Base-by-base conservation (phyloP, 2,888 invertebrate species). In the Sabatieria punctata region DNA sequence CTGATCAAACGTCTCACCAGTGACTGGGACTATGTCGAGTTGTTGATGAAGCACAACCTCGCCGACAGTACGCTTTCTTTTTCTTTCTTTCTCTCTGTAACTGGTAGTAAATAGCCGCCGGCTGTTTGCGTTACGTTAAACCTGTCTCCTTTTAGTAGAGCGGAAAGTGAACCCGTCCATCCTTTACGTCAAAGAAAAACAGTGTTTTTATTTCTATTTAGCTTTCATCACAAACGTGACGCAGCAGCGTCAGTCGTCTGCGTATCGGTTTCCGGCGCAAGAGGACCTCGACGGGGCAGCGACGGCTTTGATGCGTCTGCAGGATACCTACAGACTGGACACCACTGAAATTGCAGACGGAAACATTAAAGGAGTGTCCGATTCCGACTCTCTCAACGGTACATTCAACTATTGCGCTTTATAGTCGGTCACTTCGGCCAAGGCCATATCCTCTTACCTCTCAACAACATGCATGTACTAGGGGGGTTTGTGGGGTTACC, bases 251-350 rank as follows among this genome's bases (percentile, higher is more conserved):
- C n/a, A n/a, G n/a, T n/a, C n/a, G n/a, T n/a, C n/a, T n/a, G n/a
- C n/a, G n/a, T n/a, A n/a, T n/a, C n/a, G n/a, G n/a, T n/a, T n/a
- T n/a, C n/a, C n/a, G n/a, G n/a, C n/a, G n/a, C 18, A 58, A 22
- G 95, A 95, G 68, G 95, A 97, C 68, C 71, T 97, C 50, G 81
- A 80, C 58, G 97, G 97, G 0, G 93, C 93, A 11, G 93, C 93
- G 2, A 81, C 82, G 45, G 97, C 95, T 0, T 73, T 97, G 49
- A 82, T 88, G 56, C 75, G 95, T 45, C 74, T 97, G 3, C 93
- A 97, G 69, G 61, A 61, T 49, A 59, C 59, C 2, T 61, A 61
- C 49, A 53, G 57, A 30, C 50, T 61, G 22, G 54, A 57, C 27
- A 56, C 60, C 4, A 49, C 41, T 22, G 85, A 85, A 57, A 76